Percentiles rank a stretch among this genome's conserved stretches.
Conservation (phyloP, 2,113 vertebrate species). For the Callionymus lyra region DNA sequence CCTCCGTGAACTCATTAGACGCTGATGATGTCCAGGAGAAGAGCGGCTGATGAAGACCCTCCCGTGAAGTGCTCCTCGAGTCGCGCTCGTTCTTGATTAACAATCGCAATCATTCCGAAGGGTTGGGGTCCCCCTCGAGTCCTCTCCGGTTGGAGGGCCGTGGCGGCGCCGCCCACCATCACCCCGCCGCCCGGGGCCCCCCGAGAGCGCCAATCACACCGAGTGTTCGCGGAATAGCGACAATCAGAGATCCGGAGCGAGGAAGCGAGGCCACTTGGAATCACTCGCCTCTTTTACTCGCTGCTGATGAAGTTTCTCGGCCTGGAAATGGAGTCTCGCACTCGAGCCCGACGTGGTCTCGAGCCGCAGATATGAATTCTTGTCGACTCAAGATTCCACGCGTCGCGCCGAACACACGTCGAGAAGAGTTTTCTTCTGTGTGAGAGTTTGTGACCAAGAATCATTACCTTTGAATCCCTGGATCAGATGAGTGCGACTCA, state of each 20-base stretch:
- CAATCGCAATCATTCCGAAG: conserved; percentile 69
- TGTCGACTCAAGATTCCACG: no score
- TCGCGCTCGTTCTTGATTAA: conserved; percentile 71
- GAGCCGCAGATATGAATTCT: no score
- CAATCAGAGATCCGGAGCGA: conserved; percentile 44
- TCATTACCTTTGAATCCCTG: no score
- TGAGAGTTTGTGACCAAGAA: no score
- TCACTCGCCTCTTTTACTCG: conserved; percentile 1
- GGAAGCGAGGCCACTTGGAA: conserved; percentile 10
- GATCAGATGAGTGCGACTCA: no score
- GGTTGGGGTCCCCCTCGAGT: conserved; percentile 38
- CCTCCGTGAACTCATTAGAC: no score
- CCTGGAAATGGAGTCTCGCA: no score
- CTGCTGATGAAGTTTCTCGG: no score
- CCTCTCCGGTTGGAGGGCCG: conserved; percentile 44
- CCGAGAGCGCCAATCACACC: conserved; percentile 48
- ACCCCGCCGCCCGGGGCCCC: conserved; percentile 33
- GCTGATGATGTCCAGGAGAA: no score
- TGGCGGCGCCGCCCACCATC: conserved; percentile 52
- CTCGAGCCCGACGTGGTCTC: no score
- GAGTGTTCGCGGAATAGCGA: conserved; percentile 37
- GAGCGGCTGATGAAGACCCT: conserved; percentile 16
- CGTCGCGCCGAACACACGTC: no score
- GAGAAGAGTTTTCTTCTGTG: no score
- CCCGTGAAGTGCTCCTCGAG: conserved; percentile 50